Conservation (phyloP, 2,113 vertebrate genomes). For the Chionomys nivalis region DNA sequence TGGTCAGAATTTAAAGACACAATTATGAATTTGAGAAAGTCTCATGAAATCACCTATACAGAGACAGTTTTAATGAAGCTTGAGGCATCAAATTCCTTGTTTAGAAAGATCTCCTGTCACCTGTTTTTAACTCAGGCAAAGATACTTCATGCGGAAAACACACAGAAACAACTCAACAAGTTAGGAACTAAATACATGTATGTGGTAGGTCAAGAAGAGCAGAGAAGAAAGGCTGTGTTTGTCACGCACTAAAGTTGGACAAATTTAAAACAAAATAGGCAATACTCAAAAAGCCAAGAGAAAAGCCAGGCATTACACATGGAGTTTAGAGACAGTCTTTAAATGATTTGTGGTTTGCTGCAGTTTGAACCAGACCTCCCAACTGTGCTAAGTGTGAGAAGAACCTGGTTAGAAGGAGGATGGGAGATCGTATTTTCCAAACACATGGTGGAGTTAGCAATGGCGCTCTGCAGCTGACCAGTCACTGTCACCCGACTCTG, state of each 20-base stretch:
- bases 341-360: not conserved
- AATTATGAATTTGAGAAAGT: not conserved
- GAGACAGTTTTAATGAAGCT: not conserved
- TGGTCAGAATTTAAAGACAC: constrained; percentile 2
- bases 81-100: not conserved
- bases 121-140: not conserved
- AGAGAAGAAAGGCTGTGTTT: not conserved
- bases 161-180: not conserved
- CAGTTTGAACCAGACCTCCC: not conserved
- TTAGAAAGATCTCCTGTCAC: not conserved
- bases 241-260: not conserved
- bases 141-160: not conserved
- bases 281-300: not conserved
- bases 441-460: not conserved
- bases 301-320: not conserved
- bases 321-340: not conserved
- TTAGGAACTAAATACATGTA: not conserved
- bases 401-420: not conserved
- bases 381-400: not conserved
- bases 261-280: not conserved
- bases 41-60: not conserved
- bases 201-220: not conserved
- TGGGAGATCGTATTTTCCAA: not conserved
- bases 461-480: not conserved
- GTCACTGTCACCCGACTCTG: not conserved